Percentiles rank a stretch among this genome's conserved stretches.
phyloP scores from a whole-genome alignment of 2,113 vertebrate genomes.

The Macquaria australasica region DNA sequence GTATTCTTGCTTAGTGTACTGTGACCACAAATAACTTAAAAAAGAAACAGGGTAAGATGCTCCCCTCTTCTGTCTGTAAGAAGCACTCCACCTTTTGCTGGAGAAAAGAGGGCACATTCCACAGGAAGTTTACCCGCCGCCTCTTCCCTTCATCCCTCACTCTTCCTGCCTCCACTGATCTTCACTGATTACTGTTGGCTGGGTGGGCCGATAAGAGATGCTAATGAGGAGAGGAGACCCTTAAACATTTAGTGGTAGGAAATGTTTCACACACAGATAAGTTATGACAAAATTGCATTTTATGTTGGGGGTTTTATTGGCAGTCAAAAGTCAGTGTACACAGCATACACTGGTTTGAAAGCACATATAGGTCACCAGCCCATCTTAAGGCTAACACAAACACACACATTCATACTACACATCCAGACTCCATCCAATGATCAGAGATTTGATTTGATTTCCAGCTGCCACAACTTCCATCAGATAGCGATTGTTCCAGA shows the following conservation, averaged over 20 bases:
- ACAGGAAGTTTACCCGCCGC: slow-evolving; percentile 81
- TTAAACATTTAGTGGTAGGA: slow-evolving; percentile 42
- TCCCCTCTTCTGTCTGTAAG: slow-evolving; percentile 65
- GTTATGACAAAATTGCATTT: background rate
- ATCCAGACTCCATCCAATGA: background rate
- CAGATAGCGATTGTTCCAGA: slow-evolving; percentile 62
- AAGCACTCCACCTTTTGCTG: slow-evolving; percentile 67
- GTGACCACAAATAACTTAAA: slow-evolving; percentile 31
- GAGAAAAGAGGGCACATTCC: slow-evolving; percentile 74
- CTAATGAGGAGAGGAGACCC: slow-evolving; percentile 68
- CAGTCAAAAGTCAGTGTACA: background rate
- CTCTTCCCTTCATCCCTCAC: slow-evolving; percentile 76
- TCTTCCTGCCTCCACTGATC: slow-evolving; percentile 78
- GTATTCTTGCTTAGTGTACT: slow-evolving; percentile 49
- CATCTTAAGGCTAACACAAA: background rate
- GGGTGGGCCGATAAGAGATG: slow-evolving; percentile 77
- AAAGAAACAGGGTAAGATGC: slow-evolving; percentile 52
- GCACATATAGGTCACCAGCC: background rate
- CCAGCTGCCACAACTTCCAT: slow-evolving; percentile 58
- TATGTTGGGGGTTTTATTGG: background rate
- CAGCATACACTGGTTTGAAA: background rate
- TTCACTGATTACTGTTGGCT: slow-evolving; percentile 72
- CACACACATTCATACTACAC: background rate
- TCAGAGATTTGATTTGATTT: slow-evolving; percentile 18
- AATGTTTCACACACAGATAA: slow-evolving; percentile 9